Conservation (phyloP, 2,113 vertebrate genomes). For the Cyphomyrus discorhynchus region DNA sequence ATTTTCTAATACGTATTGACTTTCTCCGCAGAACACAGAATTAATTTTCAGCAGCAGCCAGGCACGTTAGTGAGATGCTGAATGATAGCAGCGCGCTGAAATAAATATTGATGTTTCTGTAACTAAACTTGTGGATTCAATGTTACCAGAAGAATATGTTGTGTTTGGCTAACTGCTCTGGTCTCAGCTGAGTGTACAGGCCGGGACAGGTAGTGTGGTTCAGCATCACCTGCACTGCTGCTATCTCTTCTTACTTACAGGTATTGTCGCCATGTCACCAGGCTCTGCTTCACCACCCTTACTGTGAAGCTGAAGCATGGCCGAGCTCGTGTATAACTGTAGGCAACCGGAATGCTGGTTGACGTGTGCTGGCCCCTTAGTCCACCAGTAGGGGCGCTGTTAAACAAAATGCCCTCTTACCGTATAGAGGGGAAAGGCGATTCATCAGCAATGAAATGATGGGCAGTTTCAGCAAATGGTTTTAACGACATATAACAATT, state of each 20-base stretch:
- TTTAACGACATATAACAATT: neutral
- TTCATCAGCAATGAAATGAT: neutral
- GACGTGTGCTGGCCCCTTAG: neutral
- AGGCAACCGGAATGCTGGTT: neutral
- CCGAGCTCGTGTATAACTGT: neutral
- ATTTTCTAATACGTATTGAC: neutral
- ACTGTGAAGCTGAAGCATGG: neutral
- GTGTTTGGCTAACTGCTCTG: neutral
- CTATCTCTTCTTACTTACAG: neutral
- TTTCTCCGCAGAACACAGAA: neutral
- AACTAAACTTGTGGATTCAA: neutral
- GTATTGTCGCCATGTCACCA: neutral
- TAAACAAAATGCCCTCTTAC: neutral
- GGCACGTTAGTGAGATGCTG: neutral
- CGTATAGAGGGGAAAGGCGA: neutral
- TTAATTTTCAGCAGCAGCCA: constrained; percentile 4
- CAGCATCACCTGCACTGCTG: neutral
- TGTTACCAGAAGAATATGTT: neutral
- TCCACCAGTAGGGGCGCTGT: neutral
- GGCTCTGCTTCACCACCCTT: neutral
- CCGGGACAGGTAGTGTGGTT: neutral
- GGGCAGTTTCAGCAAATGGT: neutral
- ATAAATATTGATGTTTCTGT: constrained; percentile 3
- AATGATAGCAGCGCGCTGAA: neutral
- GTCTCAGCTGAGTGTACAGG: neutral